Base-by-base conservation (phyloP, 2,113 vertebrate species). In the Saguinus imperator region DNA sequence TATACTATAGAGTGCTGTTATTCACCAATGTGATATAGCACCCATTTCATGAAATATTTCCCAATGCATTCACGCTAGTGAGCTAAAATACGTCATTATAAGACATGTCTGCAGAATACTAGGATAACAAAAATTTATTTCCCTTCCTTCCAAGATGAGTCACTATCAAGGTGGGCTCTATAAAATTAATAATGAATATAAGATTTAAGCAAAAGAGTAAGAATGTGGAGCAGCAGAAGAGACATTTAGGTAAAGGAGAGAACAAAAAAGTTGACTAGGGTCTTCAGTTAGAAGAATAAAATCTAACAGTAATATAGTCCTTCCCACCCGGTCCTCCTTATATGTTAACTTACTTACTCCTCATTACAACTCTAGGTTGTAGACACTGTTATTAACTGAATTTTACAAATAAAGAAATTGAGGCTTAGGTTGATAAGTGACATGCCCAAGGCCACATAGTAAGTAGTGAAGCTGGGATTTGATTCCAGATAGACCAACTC, bases 401-500 rank as follows among this genome's bases (percentile, higher is more conserved):
- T 84, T 81, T 80, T 82, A 61, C 45, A 91, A 95, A 88, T 57
- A 32, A 77, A 95, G 43, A 87, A 86, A 89, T 27, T 25, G 68
- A 27, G 21, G 37, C 29, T 87, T n/a, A n/a, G 45, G 25, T 27
- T 95, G 52, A 80, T 29, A 92, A 92, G 55, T 76, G 35, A 40
- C 37, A 23, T 45, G 17, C 27, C 86, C 21, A 84, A 32, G 37
- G 23, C 73, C 27, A 50, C 5, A 64, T 58, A 16, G 4, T 43
- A 66, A n/a, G 25, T 17, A 27, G 37, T 37, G 6, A 91, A 76
- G 35, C 4, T 90, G 77, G 1, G 7, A 45, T 87, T 52, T 92
- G 70, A 92, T 72, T n/a, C 43, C 10, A 52, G 35, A 13, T 5
- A 43, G 61, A 72, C 10, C 37, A 40, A 73, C 20, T 29, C 16